phyloP scores from a whole-genome alignment of 2,888 invertebrate species.

The Nebria brevicollis region DNA sequence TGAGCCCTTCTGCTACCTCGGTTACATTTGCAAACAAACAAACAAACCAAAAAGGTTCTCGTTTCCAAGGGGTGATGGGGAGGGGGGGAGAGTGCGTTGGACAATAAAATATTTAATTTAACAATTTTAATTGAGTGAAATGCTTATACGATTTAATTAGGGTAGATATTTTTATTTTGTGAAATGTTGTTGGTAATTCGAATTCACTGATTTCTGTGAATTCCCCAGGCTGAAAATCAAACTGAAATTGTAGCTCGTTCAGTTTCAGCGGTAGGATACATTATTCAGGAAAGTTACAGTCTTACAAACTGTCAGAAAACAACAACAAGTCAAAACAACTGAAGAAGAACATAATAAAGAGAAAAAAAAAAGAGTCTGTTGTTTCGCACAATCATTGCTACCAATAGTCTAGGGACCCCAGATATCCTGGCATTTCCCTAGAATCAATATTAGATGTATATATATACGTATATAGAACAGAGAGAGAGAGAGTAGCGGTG shows the following conservation, averaged over 20 bases:
- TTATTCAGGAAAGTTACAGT: background rate
- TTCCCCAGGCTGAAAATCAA: slow-evolving; percentile 18
- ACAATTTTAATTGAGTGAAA: too few relatives aligned
- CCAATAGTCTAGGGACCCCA: slow-evolving; percentile 38
- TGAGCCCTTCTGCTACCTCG: background rate
- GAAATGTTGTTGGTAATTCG: background rate
- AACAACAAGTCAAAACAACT: background rate
- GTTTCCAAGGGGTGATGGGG: too few relatives aligned
- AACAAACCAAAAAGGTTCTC: too few relatives aligned
- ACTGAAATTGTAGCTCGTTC: background rate
- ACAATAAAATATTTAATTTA: too few relatives aligned
- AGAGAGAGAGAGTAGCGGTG: background rate
- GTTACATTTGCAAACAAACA: too few relatives aligned
- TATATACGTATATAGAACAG: background rate
- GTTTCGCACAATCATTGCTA: slow-evolving; percentile 41
- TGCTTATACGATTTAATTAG: too few relatives aligned
- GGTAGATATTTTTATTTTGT: too few relatives aligned
- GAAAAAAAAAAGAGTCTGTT: slow-evolving; percentile 34
- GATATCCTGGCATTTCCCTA: slow-evolving; percentile 33
- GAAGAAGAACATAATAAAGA: slow-evolving; percentile 11
- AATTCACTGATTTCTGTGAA: background rate
- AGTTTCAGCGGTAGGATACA: background rate
- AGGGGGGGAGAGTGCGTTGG: too few relatives aligned
- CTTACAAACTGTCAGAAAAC: background rate
- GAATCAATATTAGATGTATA: slow-evolving; percentile 21